Percentiles rank a stretch among this genome's conserved stretches.
Conservation (phyloP, 2,888 invertebrate genomes). For the Polyommatus icarus region DNA sequence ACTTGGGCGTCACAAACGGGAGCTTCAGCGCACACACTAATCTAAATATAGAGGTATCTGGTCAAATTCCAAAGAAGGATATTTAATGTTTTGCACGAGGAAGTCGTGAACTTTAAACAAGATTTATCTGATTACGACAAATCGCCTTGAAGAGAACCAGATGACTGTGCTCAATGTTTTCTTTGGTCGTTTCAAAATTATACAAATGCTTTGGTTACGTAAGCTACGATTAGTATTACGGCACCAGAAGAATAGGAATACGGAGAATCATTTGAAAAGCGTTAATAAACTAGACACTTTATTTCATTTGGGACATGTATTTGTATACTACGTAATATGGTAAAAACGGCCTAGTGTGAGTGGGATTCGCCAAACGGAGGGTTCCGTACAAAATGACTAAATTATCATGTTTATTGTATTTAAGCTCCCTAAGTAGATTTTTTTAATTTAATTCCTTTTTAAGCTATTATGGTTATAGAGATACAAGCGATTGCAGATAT, state of each 20-base stretch:
- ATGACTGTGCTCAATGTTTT: constrained; percentile 53
- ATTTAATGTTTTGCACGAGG: constrained; percentile 54
- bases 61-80: constrained; percentile 50
- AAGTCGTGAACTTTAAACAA: constrained; percentile 58
- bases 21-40: constrained; percentile 38
- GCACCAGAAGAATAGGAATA: neutral
- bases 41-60: constrained; percentile 47
- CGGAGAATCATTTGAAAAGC: neutral
- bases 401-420: neutral
- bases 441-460: too few species aligned
- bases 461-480: too few species aligned
- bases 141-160: constrained; percentile 63
- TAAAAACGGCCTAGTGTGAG: neutral
- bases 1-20: constrained; percentile 34
- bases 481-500: too few species aligned
- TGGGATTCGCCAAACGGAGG: neutral
- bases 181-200: constrained; percentile 63
- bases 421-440: neutral
- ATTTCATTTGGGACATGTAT: too few species aligned
- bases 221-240: constrained; percentile 44
- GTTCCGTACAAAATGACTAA: neutral
- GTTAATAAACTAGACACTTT: neutral
- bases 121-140: constrained; percentile 67
- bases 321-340: too few species aligned
- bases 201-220: constrained; percentile 50